Evolutionary conservation across 2,797 vertebrate species (phyloP).

Genomic region (Hippopotamyrus pictus): DNA sequence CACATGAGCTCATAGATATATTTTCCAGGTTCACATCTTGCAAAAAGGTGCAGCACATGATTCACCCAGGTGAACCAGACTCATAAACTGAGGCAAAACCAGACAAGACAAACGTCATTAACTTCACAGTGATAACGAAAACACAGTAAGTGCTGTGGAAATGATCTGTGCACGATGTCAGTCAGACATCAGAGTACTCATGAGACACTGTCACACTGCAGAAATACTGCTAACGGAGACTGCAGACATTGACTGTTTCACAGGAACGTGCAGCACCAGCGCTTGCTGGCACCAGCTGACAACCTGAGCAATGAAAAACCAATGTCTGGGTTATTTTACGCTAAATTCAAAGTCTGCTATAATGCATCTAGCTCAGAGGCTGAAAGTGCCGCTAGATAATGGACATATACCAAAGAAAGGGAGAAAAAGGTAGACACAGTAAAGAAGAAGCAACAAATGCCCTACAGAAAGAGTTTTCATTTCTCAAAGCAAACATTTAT

Average conservation of each 20-base stretch:
- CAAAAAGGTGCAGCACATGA: neutral
- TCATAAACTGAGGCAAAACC: neutral
- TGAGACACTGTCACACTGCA: neutral
- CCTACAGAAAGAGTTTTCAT: neutral
- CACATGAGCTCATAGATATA: neutral
- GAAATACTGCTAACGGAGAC: neutral
- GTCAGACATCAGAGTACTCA: neutral
- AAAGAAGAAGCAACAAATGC: neutral
- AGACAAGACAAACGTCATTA: conserved; percentile 6
- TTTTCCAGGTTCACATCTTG: neutral
- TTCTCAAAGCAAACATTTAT: neutral
- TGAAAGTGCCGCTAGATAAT: neutral
- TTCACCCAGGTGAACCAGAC: neutral
- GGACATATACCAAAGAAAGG: neutral
- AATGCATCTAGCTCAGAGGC: neutral
- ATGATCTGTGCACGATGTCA: neutral
- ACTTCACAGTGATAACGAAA: neutral
- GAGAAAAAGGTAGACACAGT: neutral
- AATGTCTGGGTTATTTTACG: neutral
- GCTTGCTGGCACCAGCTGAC: neutral
- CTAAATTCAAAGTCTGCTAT: neutral
- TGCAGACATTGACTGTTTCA: neutral
- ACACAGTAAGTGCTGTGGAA: neutral
- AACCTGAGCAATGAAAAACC: neutral
- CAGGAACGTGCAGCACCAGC: neutral